These are phyloP conservation scores for Chiloscyllium plagiosum DNA, from an alignment of 2,113 vertebrate genomes.

Conservation along the genomic window DNA sequence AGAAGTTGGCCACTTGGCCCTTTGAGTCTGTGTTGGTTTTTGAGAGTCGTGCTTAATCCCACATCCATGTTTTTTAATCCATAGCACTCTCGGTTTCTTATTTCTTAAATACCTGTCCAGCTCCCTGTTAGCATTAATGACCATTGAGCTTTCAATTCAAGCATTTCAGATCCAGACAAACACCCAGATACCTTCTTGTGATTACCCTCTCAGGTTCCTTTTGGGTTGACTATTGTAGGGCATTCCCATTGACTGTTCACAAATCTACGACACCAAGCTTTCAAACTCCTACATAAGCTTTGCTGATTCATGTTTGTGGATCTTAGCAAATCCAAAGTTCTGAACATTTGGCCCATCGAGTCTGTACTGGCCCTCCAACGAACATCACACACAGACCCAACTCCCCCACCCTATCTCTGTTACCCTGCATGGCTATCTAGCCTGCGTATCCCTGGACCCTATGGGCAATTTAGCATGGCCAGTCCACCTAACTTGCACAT, in stretches of 20 bases:
- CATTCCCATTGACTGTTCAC: too few species aligned
- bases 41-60: not conserved
- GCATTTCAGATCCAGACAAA: not conserved
- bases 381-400: too few species aligned
- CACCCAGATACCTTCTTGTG: not conserved
- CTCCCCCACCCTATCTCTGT: too few species aligned
- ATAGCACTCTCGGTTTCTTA: not conserved
- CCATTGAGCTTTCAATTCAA: not conserved
- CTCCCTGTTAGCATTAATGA: not conserved
- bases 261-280: not conserved
- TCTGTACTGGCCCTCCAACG: too few species aligned
- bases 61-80: not conserved
- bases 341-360: too few species aligned
- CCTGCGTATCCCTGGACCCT: too few species aligned
- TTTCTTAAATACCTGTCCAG: not conserved
- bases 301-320: not conserved
- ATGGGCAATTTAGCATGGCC: too few species aligned
- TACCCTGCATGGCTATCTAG: too few species aligned
- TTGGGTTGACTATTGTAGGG: not conserved
- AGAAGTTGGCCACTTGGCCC: not conserved
- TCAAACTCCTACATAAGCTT: too few species aligned
- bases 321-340: not conserved
- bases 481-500: too few species aligned
- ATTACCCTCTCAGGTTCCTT: not conserved
- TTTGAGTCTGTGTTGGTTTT: too few species aligned